phyloP scores from a whole-genome alignment of 2,797 vertebrate genomes.

The Darevskia mixta region DNA sequence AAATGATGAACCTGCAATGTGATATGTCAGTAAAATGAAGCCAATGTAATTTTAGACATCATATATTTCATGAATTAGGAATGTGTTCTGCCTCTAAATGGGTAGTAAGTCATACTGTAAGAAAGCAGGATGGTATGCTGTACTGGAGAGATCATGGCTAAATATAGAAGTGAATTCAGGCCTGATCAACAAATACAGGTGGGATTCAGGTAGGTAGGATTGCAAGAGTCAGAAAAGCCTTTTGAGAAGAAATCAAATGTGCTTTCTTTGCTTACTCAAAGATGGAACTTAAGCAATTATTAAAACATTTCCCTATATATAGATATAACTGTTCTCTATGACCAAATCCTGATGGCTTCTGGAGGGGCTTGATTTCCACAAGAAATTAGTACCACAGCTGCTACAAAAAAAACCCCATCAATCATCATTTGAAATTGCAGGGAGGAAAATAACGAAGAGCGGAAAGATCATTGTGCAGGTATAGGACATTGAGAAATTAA shows the following conservation, averaged over 20 bases:
- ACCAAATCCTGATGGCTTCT: background rate
- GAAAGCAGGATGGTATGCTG: background rate
- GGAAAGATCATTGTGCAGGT: background rate
- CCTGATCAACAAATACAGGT: conserved; percentile 23
- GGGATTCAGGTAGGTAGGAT: background rate
- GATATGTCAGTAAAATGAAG: conserved; percentile 14
- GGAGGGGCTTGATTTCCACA: background rate
- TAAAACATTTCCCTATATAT: background rate
- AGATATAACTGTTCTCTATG: background rate
- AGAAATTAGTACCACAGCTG: background rate
- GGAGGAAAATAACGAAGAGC: background rate
- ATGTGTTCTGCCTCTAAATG: conserved; percentile 1
- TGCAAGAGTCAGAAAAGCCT: background rate
- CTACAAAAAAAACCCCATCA: background rate
- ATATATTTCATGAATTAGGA: conserved; percentile 10
- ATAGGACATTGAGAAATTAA: background rate
- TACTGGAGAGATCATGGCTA: background rate
- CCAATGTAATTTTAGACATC: conserved; percentile 13
- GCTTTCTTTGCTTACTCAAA: background rate
- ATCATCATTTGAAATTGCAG: background rate
- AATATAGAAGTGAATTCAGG: conserved; percentile 33
- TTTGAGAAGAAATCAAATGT: background rate
- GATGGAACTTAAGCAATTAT: background rate
- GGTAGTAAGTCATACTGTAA: conserved; percentile 5
- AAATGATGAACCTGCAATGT: background rate